Evolutionary conservation across 2,113 vertebrate genomes (phyloP).

Genomic region (Tachuris rubrigastra): DNA sequence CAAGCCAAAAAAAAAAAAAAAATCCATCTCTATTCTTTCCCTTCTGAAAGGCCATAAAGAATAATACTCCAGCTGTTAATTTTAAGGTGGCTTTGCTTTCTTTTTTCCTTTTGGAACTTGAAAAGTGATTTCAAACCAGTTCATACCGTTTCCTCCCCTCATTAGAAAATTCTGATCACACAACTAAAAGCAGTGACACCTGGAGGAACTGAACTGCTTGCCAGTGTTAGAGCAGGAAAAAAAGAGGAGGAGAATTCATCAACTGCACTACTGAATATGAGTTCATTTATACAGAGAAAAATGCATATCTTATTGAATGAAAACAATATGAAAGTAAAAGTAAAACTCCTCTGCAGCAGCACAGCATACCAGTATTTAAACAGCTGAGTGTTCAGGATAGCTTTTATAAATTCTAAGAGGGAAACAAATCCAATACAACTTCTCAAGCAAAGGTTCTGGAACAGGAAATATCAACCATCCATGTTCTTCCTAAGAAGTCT

Average conservation of each 20-base stretch:
- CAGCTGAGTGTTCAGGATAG: not conserved
- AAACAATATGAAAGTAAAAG: conserved; percentile 55
- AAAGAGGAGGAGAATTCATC: conserved; percentile 55
- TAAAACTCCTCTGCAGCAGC: conserved; percentile 31
- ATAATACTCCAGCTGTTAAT: conserved; percentile 60
- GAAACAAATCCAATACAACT: not conserved
- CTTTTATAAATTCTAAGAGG: conserved; percentile 4
- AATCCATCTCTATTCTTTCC: not conserved
- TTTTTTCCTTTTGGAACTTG: conserved; percentile 31
- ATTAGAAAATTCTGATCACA: conserved; percentile 61
- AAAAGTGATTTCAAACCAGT: conserved; percentile 56
- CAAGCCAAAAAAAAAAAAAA: not conserved
- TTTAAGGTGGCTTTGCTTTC: conserved; percentile 35
- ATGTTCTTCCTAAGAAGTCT: not conserved
- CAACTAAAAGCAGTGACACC: conserved; percentile 44
- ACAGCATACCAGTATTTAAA: conserved; percentile 2
- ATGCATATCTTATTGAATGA: conserved; percentile 56
- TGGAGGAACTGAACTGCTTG: conserved; percentile 52
- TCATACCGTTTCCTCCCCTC: conserved; percentile 37
- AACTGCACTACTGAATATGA: conserved; percentile 44
- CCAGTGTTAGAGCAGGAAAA: conserved; percentile 23
- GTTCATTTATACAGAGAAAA: conserved; percentile 61
- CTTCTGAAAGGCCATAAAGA: conserved; percentile 39
- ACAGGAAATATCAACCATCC: not conserved
- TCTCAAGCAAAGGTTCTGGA: not conserved